These are phyloP conservation scores for Diabrotica undecimpunctata DNA, from an alignment of 1,140 invertebrate genomes.

Conservation along the genomic window DNA sequence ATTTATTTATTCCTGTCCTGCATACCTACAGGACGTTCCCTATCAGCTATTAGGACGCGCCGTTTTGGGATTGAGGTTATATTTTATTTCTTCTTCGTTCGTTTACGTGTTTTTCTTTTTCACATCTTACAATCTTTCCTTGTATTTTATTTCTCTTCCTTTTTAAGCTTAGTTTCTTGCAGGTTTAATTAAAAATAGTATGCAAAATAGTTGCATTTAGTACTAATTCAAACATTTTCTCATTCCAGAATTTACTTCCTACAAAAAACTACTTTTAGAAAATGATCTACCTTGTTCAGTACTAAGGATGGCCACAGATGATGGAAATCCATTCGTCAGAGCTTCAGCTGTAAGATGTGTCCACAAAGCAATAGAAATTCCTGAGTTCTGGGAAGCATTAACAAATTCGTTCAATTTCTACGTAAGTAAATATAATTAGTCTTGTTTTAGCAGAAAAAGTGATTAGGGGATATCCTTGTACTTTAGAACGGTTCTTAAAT, in stretches of 20 bases:
- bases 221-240: constrained; percentile 29
- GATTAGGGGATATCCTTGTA: too few species aligned
- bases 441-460: background rate
- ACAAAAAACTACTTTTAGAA: constrained; percentile 66
- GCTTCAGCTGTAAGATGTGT: constrained; percentile 69
- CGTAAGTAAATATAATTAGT: constrained; percentile 48
- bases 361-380: constrained; percentile 60
- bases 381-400: constrained; percentile 61
- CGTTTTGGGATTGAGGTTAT: too few species aligned
- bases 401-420: constrained; percentile 58
- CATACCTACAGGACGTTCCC: too few species aligned
- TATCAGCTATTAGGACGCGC: too few species aligned
- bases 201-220: too few species aligned
- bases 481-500: too few species aligned
- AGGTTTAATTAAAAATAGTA: too few species aligned
- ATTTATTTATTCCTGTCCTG: too few species aligned
- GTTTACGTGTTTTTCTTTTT: too few species aligned
- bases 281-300: constrained; percentile 62
- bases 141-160: background rate
- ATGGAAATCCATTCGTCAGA: constrained; percentile 68
- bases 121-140: too few species aligned
- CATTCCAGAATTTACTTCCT: constrained; percentile 69
- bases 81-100: too few species aligned
- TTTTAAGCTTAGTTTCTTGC: too few species aligned
- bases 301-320: constrained; percentile 60